Evolutionary conservation across 92 coral and sea anemone genomes (phyloP).

Genomic region (Metridium senile): DNA sequence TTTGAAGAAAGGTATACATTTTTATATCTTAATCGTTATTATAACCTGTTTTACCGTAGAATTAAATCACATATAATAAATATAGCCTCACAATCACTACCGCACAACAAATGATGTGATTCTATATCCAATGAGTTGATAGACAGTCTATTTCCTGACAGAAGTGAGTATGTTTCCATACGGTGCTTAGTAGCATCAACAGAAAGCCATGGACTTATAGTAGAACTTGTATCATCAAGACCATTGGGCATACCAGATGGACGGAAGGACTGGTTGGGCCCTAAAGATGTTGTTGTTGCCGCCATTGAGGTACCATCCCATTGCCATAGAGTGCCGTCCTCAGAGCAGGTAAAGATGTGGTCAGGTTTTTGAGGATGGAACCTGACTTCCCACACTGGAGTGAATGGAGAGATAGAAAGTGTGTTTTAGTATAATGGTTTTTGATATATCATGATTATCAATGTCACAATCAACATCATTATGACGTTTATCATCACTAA

Average conservation of each 20-base stretch:
- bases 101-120: conserved; percentile 87
- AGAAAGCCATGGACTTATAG: conserved; percentile 90
- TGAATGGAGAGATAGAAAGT: not conserved
- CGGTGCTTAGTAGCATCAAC: conserved; percentile 98
- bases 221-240: conserved; percentile 48
- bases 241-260: conserved; percentile 57
- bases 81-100: conserved; percentile 97
- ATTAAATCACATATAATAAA: conserved; percentile 87
- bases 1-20: too few relatives aligned
- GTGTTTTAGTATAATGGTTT: too few relatives aligned
- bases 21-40: too few relatives aligned
- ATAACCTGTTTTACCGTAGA: conserved; percentile 44
- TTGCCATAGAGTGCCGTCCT: conserved; percentile 98
- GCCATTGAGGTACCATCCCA: conserved; percentile 98
- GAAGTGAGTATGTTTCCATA: conserved; percentile 91
- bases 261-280: conserved; percentile 41
- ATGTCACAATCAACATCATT: too few relatives aligned
- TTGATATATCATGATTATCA: too few relatives aligned
- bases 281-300: conserved; percentile 43
- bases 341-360: conserved; percentile 94
- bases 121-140: conserved; percentile 92
- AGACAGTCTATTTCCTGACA: conserved; percentile 89
- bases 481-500: too few relatives aligned
- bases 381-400: conserved; percentile 93
- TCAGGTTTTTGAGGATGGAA: conserved; percentile 93